Conservation (phyloP, 2,888 invertebrate species). For the Cantharis flavilabris region DNA sequence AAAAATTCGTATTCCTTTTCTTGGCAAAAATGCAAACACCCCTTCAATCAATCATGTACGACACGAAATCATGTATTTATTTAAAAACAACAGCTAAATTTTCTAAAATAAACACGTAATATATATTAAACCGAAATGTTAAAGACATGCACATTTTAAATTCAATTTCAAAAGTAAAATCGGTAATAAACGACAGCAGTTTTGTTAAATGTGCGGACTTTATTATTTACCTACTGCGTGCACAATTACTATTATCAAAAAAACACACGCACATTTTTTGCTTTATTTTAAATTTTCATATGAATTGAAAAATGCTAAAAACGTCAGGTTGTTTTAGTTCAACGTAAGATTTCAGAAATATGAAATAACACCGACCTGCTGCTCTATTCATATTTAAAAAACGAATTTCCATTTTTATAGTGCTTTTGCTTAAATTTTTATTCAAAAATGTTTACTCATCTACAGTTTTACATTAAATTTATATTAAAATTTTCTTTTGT, state of each 20-base stretch:
- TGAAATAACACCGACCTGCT: background rate
- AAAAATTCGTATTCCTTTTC: constrained; percentile 2
- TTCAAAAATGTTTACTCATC: constrained; percentile 14
- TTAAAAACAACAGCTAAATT: constrained; percentile 5
- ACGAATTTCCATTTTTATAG: constrained; percentile 27
- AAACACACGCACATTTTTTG: constrained; percentile 12
- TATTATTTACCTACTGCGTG: constrained; percentile 11
- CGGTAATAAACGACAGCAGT: constrained; percentile 7
- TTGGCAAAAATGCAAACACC: constrained; percentile 1
- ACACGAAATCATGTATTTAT: constrained; percentile 12
- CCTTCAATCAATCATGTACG: constrained; percentile 7
- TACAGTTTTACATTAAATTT: constrained; percentile 10
- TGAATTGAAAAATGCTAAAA: constrained; percentile 22
- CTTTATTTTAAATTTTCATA: constrained; percentile 13
- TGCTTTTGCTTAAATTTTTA: constrained; percentile 25
- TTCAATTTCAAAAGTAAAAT: background rate
- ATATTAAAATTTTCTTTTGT: constrained; percentile 16
- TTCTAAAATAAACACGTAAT: constrained; percentile 7
- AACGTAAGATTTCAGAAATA: background rate
- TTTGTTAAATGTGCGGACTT: constrained; percentile 14
- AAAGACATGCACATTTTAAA: constrained; percentile 2
- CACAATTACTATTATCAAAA: constrained; percentile 16
- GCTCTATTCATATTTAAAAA: constrained; percentile 25
- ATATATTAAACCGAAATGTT: constrained; percentile 6
- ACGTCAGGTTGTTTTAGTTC: constrained; percentile 15